Conservation (phyloP, 2,113 vertebrate species). For the Actenoides hombroni region DNA sequence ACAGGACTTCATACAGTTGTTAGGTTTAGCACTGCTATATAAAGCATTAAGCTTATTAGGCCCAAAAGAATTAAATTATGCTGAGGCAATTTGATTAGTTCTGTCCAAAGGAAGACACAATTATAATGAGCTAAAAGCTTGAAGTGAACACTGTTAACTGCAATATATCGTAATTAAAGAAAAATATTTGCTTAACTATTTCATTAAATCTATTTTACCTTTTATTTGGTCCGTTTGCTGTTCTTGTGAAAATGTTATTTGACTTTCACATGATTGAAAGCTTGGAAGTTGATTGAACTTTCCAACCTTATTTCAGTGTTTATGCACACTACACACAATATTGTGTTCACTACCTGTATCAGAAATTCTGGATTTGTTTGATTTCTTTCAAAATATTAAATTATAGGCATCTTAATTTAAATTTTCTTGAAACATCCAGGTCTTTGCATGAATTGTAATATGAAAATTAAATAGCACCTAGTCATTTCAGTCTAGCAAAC, state of each 20-base stretch:
- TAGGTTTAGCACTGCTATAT: conserved; percentile 32
- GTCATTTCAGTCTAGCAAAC: not conserved
- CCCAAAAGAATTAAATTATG: conserved; percentile 44
- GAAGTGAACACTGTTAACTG: not conserved
- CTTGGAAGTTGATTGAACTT: not conserved
- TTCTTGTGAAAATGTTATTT: not conserved
- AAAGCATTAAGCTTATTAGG: conserved; percentile 30
- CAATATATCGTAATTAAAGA: not conserved
- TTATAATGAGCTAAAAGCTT: not conserved
- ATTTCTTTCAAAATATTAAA: not conserved
- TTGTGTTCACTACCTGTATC: not conserved
- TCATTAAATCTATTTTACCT: not conserved
- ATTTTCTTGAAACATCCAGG: not conserved
- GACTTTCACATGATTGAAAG: not conserved
- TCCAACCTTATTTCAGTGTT: not conserved
- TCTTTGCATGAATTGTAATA: not conserved
- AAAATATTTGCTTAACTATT: not conserved
- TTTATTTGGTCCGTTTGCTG: not conserved
- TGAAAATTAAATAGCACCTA: not conserved
- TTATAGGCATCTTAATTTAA: not conserved
- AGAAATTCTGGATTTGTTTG: not conserved
- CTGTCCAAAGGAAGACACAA: not conserved
- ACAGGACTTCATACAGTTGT: not conserved
- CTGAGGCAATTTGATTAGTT: conserved; percentile 36
- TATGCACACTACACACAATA: not conserved